These are phyloP conservation scores for Dicyrtomina minuta DNA, from an alignment of 2,888 invertebrate species.

Conservation along the genomic window DNA sequence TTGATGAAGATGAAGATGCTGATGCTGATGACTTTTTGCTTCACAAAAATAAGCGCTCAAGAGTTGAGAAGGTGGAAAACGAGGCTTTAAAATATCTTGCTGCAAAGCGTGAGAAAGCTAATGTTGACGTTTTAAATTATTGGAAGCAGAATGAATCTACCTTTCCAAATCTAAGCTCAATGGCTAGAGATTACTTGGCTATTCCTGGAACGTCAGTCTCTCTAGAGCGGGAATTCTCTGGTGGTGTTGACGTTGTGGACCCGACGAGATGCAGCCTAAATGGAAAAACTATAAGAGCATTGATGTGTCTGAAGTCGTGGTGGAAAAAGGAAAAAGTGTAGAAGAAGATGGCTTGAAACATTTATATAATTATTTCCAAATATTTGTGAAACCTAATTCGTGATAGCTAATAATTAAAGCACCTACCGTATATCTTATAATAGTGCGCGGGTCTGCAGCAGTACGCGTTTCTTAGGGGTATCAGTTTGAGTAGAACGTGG, in stretches of 20 bases:
- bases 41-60: background rate
- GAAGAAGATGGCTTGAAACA: too few relatives aligned
- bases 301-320: background rate
- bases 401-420: too few relatives aligned
- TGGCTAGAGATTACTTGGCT: background rate
- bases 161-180: background rate
- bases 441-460: too few relatives aligned
- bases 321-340: background rate
- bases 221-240: background rate
- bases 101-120: too few relatives aligned
- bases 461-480: too few relatives aligned
- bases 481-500: too few relatives aligned
- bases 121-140: background rate
- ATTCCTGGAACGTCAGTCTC: background rate
- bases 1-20: too few relatives aligned
- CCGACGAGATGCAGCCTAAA: background rate
- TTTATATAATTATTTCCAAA: too few relatives aligned
- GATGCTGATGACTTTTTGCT: background rate
- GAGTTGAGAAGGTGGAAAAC: background rate
- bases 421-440: too few relatives aligned
- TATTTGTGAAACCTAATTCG: too few relatives aligned
- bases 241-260: background rate
- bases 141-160: background rate
- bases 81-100: background rate
- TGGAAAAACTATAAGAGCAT: background rate